Evolutionary conservation across 2,797 vertebrate species (phyloP), one percentile per base, ranked within the genome.

Genomic region (Anabas testudineus): DNA sequence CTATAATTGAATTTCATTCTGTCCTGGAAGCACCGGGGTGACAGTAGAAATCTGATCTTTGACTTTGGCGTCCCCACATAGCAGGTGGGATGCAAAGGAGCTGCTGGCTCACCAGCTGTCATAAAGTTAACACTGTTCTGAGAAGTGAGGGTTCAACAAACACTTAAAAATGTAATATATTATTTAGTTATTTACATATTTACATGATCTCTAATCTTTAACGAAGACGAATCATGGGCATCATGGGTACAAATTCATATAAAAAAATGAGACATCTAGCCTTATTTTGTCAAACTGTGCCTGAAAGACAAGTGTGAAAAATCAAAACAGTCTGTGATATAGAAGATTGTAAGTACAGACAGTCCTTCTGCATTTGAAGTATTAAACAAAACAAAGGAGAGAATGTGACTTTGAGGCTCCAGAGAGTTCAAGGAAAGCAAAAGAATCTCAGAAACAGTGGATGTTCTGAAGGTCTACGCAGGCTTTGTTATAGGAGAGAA

Each of bases 1-100:
- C 69, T 85, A 87, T 88, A 87, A 92, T 83, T 87, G 73, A 83
- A 86, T 88, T 51, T 67, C 56, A 71, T 67, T 82, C 67, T 61
- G 72, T 71, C 52, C 47, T 63, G 53, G 69, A 74, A 67, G 52
- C 49, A 10, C 56, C 10, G 14, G 34, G 45, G 69, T 36, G 43
- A 61, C 56, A 53, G 62, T 68, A 59, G 67, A 89, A 83, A 87
- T 83, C 47, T 61, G 76, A 87, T 84, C 80, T 85, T 67, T 83
- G 76, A 72, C 83, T 84, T n/a, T 83, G 59, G 78, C 74, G 41
- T 60, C 68, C 30, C 43, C 72, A 71, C 70, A 67, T 74, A 52
- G 73, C 76, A 87, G 72, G 82, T 76, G 71, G 72, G 51, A 68
- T 21, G 69, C 60, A 72, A 57, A 64, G 24, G 48, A 65, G 64